Conservation (phyloP, 2,113 vertebrate genomes). For the Heterochromis multidens region DNA sequence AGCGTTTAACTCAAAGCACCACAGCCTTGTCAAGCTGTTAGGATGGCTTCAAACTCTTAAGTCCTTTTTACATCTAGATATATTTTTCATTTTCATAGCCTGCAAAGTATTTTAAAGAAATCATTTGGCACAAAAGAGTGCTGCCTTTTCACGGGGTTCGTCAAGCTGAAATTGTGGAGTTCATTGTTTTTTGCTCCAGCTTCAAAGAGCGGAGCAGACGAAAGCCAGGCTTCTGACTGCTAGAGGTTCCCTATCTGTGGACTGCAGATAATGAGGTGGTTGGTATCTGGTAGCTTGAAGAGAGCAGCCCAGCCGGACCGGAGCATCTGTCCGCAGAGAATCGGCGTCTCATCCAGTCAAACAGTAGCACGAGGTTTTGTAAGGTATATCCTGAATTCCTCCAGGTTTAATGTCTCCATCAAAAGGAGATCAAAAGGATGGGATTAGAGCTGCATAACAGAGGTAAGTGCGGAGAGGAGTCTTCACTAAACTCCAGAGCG, state of each 20-base stretch:
- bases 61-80: not conserved
- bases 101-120: slow-evolving; percentile 29
- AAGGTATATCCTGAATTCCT: slow-evolving; percentile 53
- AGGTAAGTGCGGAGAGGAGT: slow-evolving; percentile 67
- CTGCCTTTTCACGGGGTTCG: not conserved
- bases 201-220: slow-evolving; percentile 42
- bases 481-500: slow-evolving; percentile 60
- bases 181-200: slow-evolving; percentile 41
- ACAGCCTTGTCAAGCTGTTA: not conserved
- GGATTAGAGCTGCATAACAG: slow-evolving; percentile 68
- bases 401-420: slow-evolving; percentile 69
- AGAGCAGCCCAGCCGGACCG: slow-evolving; percentile 33
- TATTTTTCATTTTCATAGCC: not conserved
- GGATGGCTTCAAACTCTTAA: not conserved
- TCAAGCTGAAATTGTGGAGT: slow-evolving; percentile 13
- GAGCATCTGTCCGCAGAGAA: slow-evolving; percentile 17
- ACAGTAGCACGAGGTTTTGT: slow-evolving; percentile 22
- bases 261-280: slow-evolving; percentile 64
- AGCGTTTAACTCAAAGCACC: not conserved
- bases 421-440: slow-evolving; percentile 65
- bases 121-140: slow-evolving; percentile 15
- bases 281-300: slow-evolving; percentile 46
- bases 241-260: slow-evolving; percentile 47
- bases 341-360: slow-evolving; percentile 37
- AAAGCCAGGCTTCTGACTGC: slow-evolving; percentile 26